Conservation (phyloP, 2,113 vertebrate species). For the Pterophyllum scalare region DNA sequence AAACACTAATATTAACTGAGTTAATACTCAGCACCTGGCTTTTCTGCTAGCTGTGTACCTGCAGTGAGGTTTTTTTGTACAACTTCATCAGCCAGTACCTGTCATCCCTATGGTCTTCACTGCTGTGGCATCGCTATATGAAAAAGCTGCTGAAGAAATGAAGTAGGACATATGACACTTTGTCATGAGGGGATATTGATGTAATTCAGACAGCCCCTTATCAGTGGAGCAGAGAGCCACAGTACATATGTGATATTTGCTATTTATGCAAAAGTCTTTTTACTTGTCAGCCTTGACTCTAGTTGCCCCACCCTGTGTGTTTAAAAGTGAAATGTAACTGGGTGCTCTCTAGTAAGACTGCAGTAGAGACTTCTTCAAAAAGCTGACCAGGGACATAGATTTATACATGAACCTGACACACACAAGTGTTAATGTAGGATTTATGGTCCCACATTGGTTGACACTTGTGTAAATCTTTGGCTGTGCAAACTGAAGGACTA, state of each 20-base stretch:
- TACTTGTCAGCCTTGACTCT: not conserved
- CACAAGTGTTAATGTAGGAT: not conserved
- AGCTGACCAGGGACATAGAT: not conserved
- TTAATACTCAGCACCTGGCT: not conserved
- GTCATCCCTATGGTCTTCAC: not conserved
- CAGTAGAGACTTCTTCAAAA: not conserved
- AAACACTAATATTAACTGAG: too few relatives aligned
- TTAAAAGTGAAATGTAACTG: not conserved
- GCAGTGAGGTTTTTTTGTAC: not conserved
- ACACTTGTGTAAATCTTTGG: not conserved
- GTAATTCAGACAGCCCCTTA: not conserved
- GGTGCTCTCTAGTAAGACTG: not conserved
- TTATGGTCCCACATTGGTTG: too few relatives aligned
- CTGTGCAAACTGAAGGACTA: constrained; percentile 1
- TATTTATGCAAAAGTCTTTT: not conserved
- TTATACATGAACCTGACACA: not conserved
- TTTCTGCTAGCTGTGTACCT: not conserved
- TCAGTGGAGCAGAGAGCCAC: not conserved
- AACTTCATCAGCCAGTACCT: not conserved
- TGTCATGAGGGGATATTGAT: too few relatives aligned
- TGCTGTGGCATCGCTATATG: too few relatives aligned
- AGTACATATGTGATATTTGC: not conserved
- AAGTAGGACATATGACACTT: too few relatives aligned
- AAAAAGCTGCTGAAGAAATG: too few relatives aligned
- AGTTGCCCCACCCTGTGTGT: not conserved